Conservation (phyloP, 2,113 vertebrate species). For the Bettongia penicillata region DNA sequence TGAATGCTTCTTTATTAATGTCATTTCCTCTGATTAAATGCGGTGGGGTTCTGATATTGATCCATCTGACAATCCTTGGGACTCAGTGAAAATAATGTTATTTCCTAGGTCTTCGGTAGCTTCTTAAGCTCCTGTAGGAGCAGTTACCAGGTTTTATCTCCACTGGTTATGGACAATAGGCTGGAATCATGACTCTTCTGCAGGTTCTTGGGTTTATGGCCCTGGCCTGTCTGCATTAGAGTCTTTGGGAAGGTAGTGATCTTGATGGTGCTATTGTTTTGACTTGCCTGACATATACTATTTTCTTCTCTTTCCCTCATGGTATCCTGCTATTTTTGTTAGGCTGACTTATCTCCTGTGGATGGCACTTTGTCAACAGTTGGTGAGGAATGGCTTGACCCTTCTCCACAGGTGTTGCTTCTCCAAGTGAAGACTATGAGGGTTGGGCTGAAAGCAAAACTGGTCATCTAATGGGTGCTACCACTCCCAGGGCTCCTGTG, state of each 20-base stretch:
- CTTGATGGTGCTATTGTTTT: not conserved
- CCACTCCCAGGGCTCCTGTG: not conserved
- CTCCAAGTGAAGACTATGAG: not conserved
- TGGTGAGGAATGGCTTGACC: not conserved
- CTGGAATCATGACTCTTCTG: not conserved
- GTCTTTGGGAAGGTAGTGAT: not conserved
- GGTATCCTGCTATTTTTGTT: not conserved
- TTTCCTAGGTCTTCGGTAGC: not conserved
- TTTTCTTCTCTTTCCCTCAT: not conserved
- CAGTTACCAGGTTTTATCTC: not conserved
- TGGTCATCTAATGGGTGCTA: not conserved
- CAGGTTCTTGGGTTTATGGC: not conserved
- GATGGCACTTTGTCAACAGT: not conserved
- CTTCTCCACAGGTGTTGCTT: not conserved
- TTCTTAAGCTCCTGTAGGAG: not conserved
- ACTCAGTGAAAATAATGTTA: not conserved
- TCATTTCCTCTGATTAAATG: not conserved
- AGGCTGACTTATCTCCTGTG: not conserved
- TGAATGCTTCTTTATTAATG: not conserved
- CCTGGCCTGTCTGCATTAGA: not conserved
- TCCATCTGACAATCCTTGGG: not conserved
- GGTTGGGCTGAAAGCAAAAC: not conserved
- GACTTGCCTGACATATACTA: not conserved
- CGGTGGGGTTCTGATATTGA: not conserved
- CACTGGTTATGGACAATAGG: not conserved